phyloP scores from a whole-genome alignment of 2,797 vertebrate genomes.

The Alca torda region DNA sequence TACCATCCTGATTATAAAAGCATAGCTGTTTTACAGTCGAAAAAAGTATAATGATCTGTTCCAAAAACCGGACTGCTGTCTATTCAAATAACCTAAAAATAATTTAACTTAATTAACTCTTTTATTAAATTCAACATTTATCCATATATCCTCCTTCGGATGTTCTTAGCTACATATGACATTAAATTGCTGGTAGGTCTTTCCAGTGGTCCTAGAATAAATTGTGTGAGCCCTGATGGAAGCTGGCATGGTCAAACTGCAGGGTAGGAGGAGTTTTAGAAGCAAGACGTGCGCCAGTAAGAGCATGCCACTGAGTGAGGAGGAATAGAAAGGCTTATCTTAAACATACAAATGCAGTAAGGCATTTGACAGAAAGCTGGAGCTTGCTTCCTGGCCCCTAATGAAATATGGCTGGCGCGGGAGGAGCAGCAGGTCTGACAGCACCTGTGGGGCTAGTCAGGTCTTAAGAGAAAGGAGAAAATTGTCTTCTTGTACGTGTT shows the following conservation, averaged over 20 bases:
- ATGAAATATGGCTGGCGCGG: not conserved
- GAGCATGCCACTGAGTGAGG: not conserved
- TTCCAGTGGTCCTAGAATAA: not conserved
- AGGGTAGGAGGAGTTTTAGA: not conserved
- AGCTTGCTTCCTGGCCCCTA: not conserved
- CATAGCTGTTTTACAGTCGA: not conserved
- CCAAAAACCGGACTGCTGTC: not conserved
- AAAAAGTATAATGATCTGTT: not conserved
- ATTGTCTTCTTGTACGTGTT: rapidly evolving
- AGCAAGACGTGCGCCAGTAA: not conserved
- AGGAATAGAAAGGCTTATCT: not conserved
- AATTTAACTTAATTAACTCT: not conserved
- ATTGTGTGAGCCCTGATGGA: not conserved
- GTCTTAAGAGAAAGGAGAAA: not conserved
- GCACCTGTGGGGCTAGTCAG: not conserved
- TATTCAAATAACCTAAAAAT: not conserved
- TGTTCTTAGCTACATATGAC: not conserved
- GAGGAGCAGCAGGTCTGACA: not conserved
- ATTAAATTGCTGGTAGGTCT: not conserved
- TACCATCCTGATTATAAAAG: not conserved
- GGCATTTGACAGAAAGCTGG: not conserved
- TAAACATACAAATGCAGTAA: not conserved
- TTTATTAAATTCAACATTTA: not conserved
- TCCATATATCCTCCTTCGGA: not conserved
- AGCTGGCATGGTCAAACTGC: not conserved